Conservation (phyloP, 2,888 invertebrate species). For the Trachelus troglodyta region DNA sequence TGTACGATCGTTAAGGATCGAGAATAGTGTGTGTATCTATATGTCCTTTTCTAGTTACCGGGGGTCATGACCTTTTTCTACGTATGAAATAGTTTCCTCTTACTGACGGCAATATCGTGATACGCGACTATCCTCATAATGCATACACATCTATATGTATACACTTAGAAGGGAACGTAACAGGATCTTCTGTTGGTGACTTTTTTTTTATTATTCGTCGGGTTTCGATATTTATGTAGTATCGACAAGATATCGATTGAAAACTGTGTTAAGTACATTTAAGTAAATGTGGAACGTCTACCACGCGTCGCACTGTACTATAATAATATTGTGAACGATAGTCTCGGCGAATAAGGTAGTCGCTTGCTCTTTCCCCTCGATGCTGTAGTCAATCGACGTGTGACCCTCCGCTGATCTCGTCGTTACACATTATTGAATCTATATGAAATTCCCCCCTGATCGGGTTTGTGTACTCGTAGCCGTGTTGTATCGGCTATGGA, state of each 20-base stretch:
- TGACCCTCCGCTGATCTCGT: constrained; percentile 41
- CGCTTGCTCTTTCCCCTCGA: constrained; percentile 27
- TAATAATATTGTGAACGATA: background rate
- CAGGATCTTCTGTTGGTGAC: background rate
- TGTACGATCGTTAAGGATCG: background rate
- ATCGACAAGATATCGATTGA: background rate
- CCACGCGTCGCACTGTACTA: background rate
- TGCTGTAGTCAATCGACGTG: constrained; percentile 42
- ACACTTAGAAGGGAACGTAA: background rate
- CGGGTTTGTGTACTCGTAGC: background rate
- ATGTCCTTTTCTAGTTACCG: background rate
- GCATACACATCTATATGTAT: background rate
- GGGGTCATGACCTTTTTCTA: background rate
- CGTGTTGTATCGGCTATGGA: constrained; percentile 1
- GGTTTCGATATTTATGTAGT: background rate
- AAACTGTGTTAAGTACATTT: background rate
- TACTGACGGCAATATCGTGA: background rate
- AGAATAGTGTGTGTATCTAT: background rate
- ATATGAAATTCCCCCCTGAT: constrained; percentile 23
- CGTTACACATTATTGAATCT: constrained; percentile 45
- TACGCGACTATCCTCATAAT: background rate
- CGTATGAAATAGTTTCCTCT: background rate
- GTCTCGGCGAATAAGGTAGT: constrained; percentile 15
- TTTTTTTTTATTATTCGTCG: background rate
- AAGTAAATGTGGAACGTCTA: background rate